phyloP scores from a whole-genome alignment of 1,140 invertebrate species.

The Cydia fagiglandana region DNA sequence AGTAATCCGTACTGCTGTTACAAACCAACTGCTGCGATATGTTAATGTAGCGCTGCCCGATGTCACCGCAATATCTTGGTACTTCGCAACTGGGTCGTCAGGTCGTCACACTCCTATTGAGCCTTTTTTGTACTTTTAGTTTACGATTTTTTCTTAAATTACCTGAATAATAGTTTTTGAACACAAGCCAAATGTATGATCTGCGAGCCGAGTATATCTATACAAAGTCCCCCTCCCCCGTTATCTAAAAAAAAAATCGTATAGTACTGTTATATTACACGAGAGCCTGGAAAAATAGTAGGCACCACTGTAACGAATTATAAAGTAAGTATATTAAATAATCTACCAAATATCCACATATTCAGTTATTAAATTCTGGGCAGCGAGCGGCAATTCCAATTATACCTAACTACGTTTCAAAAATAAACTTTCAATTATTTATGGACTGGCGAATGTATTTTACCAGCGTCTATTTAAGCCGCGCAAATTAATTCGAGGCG shows the following conservation, averaged over 20 bases:
- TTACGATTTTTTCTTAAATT: background rate
- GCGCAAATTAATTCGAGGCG: slow-evolving; percentile 26
- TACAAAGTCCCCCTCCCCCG: too few relatives aligned
- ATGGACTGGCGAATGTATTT: background rate
- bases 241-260: too few relatives aligned
- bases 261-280: too few relatives aligned
- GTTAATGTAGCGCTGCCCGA: slow-evolving; percentile 51
- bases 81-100: slow-evolving; percentile 43
- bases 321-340: too few relatives aligned
- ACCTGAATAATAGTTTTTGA: too few relatives aligned
- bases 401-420: background rate
- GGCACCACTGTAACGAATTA: too few relatives aligned
- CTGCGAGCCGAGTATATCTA: too few relatives aligned
- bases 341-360: background rate
- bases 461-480: slow-evolving; percentile 3
- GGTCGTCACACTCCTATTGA: slow-evolving; percentile 37
- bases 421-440: background rate
- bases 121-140: slow-evolving; percentile 39
- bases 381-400: background rate
- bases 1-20: background rate
- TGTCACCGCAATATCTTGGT: slow-evolving; percentile 45
- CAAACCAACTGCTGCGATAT: slow-evolving; percentile 50
- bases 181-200: too few relatives aligned
- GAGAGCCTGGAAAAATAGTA: too few relatives aligned
- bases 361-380: background rate